These are phyloP conservation scores for Guaruba guarouba DNA, from an alignment of 2,113 vertebrate genomes.

Conservation along the genomic window DNA sequence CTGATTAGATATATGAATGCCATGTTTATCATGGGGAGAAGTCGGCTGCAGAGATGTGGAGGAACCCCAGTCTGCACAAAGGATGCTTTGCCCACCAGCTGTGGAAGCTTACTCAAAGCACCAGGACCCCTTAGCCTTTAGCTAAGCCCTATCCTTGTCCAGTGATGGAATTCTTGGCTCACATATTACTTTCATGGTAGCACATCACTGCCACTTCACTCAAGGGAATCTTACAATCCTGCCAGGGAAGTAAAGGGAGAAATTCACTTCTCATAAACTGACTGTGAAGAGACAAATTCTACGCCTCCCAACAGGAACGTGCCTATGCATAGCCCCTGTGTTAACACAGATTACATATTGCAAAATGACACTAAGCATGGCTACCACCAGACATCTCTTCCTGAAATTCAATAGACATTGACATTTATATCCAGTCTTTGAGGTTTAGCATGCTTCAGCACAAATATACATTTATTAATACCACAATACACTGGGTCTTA, in stretches of 20 bases:
- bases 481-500: not conserved
- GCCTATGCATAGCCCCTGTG: conserved; percentile 26
- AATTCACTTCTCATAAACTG: conserved; percentile 30
- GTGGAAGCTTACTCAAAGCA: not conserved
- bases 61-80: not conserved
- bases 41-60: rapidly evolving
- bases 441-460: conserved; percentile 44
- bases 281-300: conserved; percentile 48
- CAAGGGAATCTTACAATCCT: conserved; percentile 22
- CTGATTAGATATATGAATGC: not conserved
- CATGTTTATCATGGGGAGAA: rapidly evolving
- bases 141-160: not conserved
- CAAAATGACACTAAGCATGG: not conserved
- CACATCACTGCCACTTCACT: not conserved
- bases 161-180: not conserved
- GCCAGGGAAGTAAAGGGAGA: not conserved
- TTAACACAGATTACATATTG: conserved; percentile 38
- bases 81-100: not conserved
- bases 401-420: conserved; percentile 44
- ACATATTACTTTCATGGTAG: not conserved
- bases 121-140: not conserved
- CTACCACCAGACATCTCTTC: not conserved
- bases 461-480: conserved; percentile 46
- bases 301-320: not conserved
- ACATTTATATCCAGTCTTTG: conserved; percentile 50